Evolutionary conservation across 2,888 invertebrate genomes (phyloP).

Genomic region (Aproaerema taeniolella): DNA sequence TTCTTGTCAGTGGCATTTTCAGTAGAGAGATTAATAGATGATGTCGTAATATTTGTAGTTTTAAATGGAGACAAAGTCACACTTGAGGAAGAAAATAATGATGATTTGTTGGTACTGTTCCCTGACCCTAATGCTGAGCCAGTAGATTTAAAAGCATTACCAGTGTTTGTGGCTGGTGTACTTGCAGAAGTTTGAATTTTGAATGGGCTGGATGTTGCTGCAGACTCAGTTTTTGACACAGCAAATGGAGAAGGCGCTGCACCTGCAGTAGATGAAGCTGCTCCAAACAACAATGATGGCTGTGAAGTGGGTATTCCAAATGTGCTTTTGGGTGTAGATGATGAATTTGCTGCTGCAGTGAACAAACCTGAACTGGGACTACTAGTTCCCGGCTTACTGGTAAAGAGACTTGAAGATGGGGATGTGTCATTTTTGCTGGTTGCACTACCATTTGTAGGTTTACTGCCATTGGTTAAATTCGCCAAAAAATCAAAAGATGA

Average conservation of each 20-base stretch:
- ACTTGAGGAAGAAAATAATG: too few relatives aligned
- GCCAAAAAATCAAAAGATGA: constrained; percentile 79
- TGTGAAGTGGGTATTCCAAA: constrained; percentile 34
- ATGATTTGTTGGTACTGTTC: too few relatives aligned
- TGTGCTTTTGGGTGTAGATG: constrained; percentile 27
- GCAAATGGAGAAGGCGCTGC: constrained; percentile 37
- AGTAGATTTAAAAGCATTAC: neutral
- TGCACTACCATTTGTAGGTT: constrained; percentile 44
- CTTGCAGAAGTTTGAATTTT: constrained; percentile 46
- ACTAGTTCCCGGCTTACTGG: constrained; percentile 34
- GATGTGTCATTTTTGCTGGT: constrained; percentile 36
- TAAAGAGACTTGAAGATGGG: constrained; percentile 40
- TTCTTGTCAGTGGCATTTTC: constrained; percentile 20
- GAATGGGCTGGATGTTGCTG: constrained; percentile 44
- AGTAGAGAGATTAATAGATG: too few relatives aligned
- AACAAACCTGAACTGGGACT: constrained; percentile 38
- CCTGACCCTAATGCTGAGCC: constrained; percentile 27
- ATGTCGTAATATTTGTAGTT: constrained; percentile 29
- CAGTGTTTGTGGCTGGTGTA: constrained; percentile 17
- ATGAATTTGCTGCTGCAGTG: constrained; percentile 29
- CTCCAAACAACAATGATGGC: constrained; percentile 23
- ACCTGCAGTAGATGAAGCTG: constrained; percentile 16
- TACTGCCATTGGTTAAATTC: constrained; percentile 68
- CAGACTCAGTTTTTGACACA: constrained; percentile 45
- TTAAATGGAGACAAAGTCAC: too few relatives aligned